A percentile compares a stretch with the other conserved stretches of the same genome.
Conservation (phyloP, 2,888 invertebrate genomes). For the Pyrgus malvae region DNA sequence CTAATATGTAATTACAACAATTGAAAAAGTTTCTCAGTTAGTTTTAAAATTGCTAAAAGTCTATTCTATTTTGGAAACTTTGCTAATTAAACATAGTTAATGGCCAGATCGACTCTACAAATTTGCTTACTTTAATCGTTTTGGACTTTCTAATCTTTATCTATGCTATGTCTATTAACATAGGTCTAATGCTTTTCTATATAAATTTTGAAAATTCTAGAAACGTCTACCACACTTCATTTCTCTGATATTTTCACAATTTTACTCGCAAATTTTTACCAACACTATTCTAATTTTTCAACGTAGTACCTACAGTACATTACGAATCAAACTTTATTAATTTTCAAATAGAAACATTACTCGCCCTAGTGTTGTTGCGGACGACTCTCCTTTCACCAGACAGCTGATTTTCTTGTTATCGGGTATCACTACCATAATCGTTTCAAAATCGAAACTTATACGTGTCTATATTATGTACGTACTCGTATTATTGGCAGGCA, state of each 20-base stretch:
- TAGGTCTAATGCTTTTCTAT: conserved; percentile 56
- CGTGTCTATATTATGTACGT: conserved; percentile 24
- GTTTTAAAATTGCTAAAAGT: conserved; percentile 49
- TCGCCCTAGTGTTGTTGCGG: conserved; percentile 74
- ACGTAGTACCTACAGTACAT: conserved; percentile 48
- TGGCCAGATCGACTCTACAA: conserved; percentile 64
- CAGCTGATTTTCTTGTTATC: conserved; percentile 60
- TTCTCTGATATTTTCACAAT: conserved; percentile 49
- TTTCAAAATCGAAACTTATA: conserved; percentile 31
- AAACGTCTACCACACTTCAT: conserved; percentile 66
- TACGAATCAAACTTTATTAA: conserved; percentile 62
- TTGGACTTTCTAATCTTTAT: conserved; percentile 56
- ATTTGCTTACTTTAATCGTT: conserved; percentile 53
- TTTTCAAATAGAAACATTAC: conserved; percentile 73
- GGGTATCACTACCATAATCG: conserved; percentile 54
- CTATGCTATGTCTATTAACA: conserved; percentile 66
- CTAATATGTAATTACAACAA: conserved; percentile 53
- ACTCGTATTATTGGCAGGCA: conserved; percentile 38
- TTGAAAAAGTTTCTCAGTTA: conserved; percentile 61
- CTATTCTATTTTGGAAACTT: conserved; percentile 62
- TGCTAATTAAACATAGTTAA: conserved; percentile 58
- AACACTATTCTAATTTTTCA: conserved; percentile 70
- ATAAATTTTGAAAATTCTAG: conserved; percentile 59
- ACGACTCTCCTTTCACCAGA: conserved; percentile 61
- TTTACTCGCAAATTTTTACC: conserved; percentile 51